These are phyloP conservation scores for Scelioninae gen. 1 DNA, from an alignment of 2,888 invertebrate genomes.

Conservation along the genomic window DNA sequence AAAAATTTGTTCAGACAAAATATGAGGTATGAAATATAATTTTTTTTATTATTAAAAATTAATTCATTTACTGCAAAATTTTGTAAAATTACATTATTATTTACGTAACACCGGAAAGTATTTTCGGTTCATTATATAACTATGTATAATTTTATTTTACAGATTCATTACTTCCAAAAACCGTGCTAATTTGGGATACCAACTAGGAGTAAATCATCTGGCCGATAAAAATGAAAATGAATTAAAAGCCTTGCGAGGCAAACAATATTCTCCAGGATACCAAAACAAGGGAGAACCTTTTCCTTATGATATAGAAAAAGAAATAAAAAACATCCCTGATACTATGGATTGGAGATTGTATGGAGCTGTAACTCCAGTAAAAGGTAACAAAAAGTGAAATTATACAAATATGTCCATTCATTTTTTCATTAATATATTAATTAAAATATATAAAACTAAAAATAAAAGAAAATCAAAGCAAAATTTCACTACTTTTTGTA, in stretches of 20 bases:
- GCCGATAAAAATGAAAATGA: slow-evolving; percentile 93
- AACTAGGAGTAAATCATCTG: slow-evolving; percentile 93
- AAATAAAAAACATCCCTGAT: slow-evolving; percentile 88
- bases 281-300: slow-evolving; percentile 91
- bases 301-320: slow-evolving; percentile 87
- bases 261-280: slow-evolving; percentile 87
- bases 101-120: too few species aligned
- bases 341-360: slow-evolving; percentile 95
- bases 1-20: slow-evolving; percentile 94
- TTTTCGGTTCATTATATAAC: too few species aligned
- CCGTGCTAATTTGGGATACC: slow-evolving; percentile 90
- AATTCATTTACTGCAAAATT: too few species aligned
- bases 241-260: slow-evolving; percentile 90
- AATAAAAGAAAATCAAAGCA: neutral
- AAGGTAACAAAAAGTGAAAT: slow-evolving; percentile 85
- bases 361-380: slow-evolving; percentile 97
- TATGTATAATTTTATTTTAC: slow-evolving; percentile 14
- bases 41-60: neutral
- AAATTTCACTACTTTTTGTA: too few species aligned
- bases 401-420: too few species aligned
- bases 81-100: slow-evolving; percentile 4
- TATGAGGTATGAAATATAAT: slow-evolving; percentile 86
- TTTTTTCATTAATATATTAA: neutral
- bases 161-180: slow-evolving; percentile 93
- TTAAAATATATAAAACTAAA: too few species aligned